These are phyloP conservation scores for Drosophila aldrichi DNA, from an alignment of 2,888 invertebrate genomes.

Conservation along the genomic window DNA sequence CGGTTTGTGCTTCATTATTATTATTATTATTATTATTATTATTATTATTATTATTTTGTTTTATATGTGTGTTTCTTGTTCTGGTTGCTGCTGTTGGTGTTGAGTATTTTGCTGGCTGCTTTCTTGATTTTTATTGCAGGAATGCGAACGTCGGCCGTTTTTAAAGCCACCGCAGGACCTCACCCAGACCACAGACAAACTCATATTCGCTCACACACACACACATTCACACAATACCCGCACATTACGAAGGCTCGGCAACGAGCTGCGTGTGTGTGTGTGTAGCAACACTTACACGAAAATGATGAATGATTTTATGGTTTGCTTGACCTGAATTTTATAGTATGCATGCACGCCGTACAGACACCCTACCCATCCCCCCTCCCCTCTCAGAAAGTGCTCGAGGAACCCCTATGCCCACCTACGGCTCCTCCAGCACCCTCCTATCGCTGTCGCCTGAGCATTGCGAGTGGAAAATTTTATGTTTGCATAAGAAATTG, in stretches of 20 bases:
- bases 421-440: slow-evolving; percentile 5
- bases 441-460: slow-evolving; percentile 60
- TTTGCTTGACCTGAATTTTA: slow-evolving; percentile 84
- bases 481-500: slow-evolving; percentile 84
- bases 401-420: neutral
- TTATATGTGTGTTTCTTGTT: slow-evolving; percentile 43
- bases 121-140: slow-evolving; percentile 80
- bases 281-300: slow-evolving; percentile 79
- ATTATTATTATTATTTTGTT: slow-evolving; percentile 77
- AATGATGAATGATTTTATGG: slow-evolving; percentile 85
- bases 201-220: slow-evolving; percentile 12
- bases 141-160: slow-evolving; percentile 81
- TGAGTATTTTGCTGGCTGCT: slow-evolving; percentile 63
- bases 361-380: slow-evolving; percentile 1
- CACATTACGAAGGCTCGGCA: slow-evolving; percentile 59
- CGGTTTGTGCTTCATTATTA: slow-evolving; percentile 62
- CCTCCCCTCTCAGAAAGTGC: neutral
- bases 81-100: slow-evolving; percentile 24
- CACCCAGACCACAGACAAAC: slow-evolving; percentile 47
- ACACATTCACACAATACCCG: slow-evolving; percentile 1
- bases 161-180: slow-evolving; percentile 74
- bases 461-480: slow-evolving; percentile 81
- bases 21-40: slow-evolving; percentile 75
- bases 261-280: slow-evolving; percentile 51
- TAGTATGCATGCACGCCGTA: slow-evolving; percentile 74